Evolutionary conservation across 2,113 vertebrate genomes (phyloP).

Genomic region (Cryptoleucopteryx plumbea): DNA sequence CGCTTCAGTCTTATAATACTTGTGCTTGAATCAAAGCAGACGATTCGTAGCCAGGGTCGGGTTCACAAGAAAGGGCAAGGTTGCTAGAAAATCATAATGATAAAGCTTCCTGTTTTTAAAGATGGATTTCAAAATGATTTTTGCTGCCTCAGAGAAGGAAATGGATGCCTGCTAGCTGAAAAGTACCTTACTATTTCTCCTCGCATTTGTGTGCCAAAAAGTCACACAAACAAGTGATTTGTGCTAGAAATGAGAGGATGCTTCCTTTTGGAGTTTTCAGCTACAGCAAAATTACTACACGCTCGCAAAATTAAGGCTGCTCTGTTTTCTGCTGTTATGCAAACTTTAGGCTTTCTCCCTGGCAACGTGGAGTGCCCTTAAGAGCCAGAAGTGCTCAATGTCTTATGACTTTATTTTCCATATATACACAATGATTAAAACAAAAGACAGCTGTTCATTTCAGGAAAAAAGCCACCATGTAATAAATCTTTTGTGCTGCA

Average conservation of each 20-base stretch:
- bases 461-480: neutral
- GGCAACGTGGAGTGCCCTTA: neutral
- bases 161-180: slow-evolving; percentile 19
- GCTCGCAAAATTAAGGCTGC: neutral
- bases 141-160: slow-evolving; percentile 39
- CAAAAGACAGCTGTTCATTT: slow-evolving; percentile 42
- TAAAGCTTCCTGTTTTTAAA: slow-evolving; percentile 65
- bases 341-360: slow-evolving; percentile 41
- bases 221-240: neutral
- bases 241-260: neutral
- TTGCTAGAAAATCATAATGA: slow-evolving; percentile 38
- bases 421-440: slow-evolving; percentile 35
- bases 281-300: neutral
- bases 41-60: neutral
- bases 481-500: neutral
- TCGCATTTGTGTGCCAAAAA: neutral
- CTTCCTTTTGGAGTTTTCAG: neutral
- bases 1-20: neutral
- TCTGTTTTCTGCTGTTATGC: neutral
- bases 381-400: neutral
- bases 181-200: neutral
- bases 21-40: slow-evolving; percentile 4
- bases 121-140: slow-evolving; percentile 36
- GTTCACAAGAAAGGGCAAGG: slow-evolving; percentile 47
- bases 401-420: slow-evolving; percentile 26